phyloP scores from a whole-genome alignment of 2,113 vertebrate species.

The Lagopus muta region DNA sequence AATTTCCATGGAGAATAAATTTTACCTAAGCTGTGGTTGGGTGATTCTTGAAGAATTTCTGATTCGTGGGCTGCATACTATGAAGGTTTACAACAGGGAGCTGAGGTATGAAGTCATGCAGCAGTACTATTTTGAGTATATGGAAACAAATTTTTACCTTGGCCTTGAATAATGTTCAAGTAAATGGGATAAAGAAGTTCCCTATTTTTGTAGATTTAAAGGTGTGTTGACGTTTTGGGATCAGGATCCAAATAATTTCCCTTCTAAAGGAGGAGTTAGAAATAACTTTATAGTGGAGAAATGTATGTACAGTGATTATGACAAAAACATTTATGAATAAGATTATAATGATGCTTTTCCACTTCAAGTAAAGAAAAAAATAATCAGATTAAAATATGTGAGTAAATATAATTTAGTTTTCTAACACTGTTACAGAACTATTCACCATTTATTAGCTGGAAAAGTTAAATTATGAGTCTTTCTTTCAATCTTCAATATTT shows the following conservation, averaged over 20 bases:
- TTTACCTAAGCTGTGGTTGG: background rate
- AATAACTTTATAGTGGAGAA: background rate
- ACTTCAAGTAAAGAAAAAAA: background rate
- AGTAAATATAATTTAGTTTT: background rate
- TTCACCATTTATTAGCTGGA: conserved; percentile 61
- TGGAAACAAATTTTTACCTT: background rate
- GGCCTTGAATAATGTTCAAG: background rate
- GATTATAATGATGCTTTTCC: background rate
- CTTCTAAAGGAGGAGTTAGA: background rate
- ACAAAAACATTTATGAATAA: background rate
- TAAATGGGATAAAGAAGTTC: background rate
- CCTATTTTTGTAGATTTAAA: background rate
- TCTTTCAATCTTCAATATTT: conserved; percentile 54
- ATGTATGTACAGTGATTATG: background rate
- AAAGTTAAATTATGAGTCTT: conserved; percentile 55
- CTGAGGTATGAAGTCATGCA: background rate
- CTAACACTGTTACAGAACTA: conserved; percentile 64
- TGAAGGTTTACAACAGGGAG: background rate
- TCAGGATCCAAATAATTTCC: background rate
- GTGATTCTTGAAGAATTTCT: conserved; percentile 45
- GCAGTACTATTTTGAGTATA: background rate
- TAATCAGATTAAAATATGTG: background rate
- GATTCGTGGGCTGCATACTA: background rate
- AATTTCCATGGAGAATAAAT: conserved; percentile 36
- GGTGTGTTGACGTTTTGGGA: background rate